A percentile compares a stretch with the other conserved stretches of the same genome.
Evolutionary conservation across 2,113 vertebrate genomes (phyloP).

Genomic region (Apteryx mantelli): DNA sequence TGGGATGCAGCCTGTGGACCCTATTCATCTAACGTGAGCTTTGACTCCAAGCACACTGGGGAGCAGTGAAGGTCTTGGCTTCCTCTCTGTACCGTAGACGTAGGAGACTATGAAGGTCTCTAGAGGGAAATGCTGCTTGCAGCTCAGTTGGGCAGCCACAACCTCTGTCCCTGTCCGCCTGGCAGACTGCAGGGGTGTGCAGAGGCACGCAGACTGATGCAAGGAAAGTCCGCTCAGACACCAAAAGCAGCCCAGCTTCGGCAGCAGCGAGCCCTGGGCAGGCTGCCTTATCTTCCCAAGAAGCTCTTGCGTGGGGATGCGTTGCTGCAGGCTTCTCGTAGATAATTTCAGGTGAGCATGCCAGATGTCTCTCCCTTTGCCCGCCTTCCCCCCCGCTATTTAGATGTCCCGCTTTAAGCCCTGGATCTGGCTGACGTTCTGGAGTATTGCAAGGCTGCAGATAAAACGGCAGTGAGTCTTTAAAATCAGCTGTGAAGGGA

Average conservation of each 20-base stretch:
- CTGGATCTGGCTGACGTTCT: not conserved
- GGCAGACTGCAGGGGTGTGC: not conserved
- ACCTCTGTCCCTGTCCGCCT: not conserved
- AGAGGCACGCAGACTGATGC: not conserved
- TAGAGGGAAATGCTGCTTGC: not conserved
- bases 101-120: not conserved
- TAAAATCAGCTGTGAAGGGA: not conserved
- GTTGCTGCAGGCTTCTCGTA: not conserved
- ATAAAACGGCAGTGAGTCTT: not conserved
- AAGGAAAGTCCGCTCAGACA: not conserved
- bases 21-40: fast-evolving
- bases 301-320: fast-evolving
- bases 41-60: fast-evolving
- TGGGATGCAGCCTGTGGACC: too few species aligned
- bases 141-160: not conserved
- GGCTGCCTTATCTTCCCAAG: not conserved
- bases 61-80: not conserved
- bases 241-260: fast-evolving
- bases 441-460: not conserved
- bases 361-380: not conserved
- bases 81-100: fast-evolving
- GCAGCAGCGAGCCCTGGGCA: not conserved
- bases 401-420: not conserved
- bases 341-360: not conserved
- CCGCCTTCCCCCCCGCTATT: not conserved